Base-by-base conservation (phyloP, 2,888 invertebrate genomes). In the Tipula vernalis region DNA sequence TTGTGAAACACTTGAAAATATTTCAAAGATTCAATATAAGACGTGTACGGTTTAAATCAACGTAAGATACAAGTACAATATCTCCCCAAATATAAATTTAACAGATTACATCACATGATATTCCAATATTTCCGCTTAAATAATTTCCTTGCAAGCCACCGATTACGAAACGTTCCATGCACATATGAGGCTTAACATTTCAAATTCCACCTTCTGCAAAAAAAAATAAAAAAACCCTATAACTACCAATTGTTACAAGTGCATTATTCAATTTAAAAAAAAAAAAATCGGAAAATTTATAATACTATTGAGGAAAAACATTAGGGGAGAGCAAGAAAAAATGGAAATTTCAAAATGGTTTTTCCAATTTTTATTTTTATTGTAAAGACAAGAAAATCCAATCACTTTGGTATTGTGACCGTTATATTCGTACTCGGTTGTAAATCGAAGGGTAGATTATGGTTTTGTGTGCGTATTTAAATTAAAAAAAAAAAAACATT, bases 211-310 rank as follows among this genome's bases (percentile, higher is more conserved):
- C 71, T 18, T 28, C 28, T 28, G 71, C 28, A 28, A 28, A 12
- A 10, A 71, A 71, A 71, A 28, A 28, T 28, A 10, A 28, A 71
- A 71, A 28, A 71, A 71, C 28, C 28, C 71, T 71, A 71, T 71
- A 71, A 71, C 71, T 71, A 71, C 71, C 71, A 71, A 71, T 71
- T 71, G 71, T 71, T 71, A 71, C 71, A 71, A 71, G 71, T 71
- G 71, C 71, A 71, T 71, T 71, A 71, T 71, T 71, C 71, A 71
- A 71, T 71, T 71, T 71, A 71, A 28, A 71, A 71, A 71, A 51
- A 51, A 51, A 0, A 51, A 51, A 71, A 28, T 71, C 71, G 71
- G 71, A 28, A 71, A 28, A 71, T 71, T 71, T 28, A 51, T 51
- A 15, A 51, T 51, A 51, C 15, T 51, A 13, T 57, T 15, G 51